Evolutionary conservation across 2,888 invertebrate genomes (phyloP), one percentile per base, ranked within the genome.

Genomic region (Cantharis rufa): DNA sequence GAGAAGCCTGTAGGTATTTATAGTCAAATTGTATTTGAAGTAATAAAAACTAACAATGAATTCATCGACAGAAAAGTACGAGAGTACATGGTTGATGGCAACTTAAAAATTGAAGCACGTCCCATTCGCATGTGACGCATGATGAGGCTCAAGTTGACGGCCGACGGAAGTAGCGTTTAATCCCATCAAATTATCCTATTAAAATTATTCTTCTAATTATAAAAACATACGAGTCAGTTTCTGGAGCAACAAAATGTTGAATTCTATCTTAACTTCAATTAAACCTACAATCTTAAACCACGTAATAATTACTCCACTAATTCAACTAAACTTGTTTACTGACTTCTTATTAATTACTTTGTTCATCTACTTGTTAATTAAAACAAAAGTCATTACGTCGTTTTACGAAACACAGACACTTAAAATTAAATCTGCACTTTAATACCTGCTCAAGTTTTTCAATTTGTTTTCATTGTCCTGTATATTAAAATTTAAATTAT

Each of bases 131-230:
- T 79, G 79, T 79, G 79, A 79, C 77, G 79, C 76, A 78, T 75
- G 71, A 73, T 66, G 72, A 77, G 70, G 71, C 79, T 77, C 77
- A 74, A 79, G 75, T 76, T 77, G 77, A 79, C 77, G 78, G 80
- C 81, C 82, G 84, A 82, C 86, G 86, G 87, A 87, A 86, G 86
- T 86, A 82, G 83, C 85, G 84, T 87, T 87, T 87, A 86, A 85
- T 84, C 84, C 83, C 78, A 80, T 84, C 85, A 83, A 86, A 87
- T 87, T 87, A 86, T 87, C 84, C 86, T 86, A 87, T 87, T 87
- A 85, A 86, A 86, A 86, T 87, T 86, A 86, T 86, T 86, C 85
- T 82, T 83, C 83, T 85, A 85, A 86, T 86, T 86, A 85, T 84
- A 84, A 85, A 84, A 86, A 78, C 75, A 78, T 76, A 78, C 75